Evolutionary conservation across 2,797 vertebrate genomes (phyloP).

Genomic region (Steatocranus sp.): DNA sequence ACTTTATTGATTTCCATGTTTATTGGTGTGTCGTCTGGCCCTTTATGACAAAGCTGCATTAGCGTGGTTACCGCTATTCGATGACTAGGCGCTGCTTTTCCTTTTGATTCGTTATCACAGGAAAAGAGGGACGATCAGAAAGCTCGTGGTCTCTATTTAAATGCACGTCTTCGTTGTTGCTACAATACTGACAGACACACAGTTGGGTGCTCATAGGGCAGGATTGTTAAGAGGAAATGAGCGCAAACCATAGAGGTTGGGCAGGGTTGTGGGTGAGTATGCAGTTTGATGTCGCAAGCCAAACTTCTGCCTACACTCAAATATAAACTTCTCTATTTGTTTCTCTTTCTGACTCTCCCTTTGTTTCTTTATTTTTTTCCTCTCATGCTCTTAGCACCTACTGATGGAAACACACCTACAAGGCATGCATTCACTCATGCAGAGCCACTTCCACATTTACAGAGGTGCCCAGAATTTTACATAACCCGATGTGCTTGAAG

Average conservation of each 20-base stretch:
- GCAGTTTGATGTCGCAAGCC: constrained; percentile 11
- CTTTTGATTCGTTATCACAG: neutral
- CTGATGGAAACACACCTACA: neutral
- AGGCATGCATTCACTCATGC: neutral
- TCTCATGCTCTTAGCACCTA: neutral
- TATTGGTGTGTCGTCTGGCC: neutral
- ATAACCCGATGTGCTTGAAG: rapidly evolving
- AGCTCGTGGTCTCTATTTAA: neutral
- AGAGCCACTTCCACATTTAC: neutral
- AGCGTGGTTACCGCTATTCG: rapidly evolving
- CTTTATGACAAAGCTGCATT: neutral
- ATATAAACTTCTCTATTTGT: neutral
- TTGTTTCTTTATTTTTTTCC: neutral
- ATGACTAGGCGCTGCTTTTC: neutral
- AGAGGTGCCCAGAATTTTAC: neutral
- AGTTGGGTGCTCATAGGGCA: neutral
- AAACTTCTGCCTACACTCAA: constrained; percentile 8
- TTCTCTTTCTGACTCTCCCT: neutral
- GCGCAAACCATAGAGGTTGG: neutral
- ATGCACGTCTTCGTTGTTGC: neutral
- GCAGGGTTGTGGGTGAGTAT: neutral
- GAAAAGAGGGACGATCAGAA: neutral
- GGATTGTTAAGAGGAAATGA: constrained; percentile 15
- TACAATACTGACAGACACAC: neutral
- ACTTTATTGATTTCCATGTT: neutral